Evolutionary conservation across 1,140 invertebrate genomes (phyloP).

Genomic region (Brachionus sp.): DNA sequence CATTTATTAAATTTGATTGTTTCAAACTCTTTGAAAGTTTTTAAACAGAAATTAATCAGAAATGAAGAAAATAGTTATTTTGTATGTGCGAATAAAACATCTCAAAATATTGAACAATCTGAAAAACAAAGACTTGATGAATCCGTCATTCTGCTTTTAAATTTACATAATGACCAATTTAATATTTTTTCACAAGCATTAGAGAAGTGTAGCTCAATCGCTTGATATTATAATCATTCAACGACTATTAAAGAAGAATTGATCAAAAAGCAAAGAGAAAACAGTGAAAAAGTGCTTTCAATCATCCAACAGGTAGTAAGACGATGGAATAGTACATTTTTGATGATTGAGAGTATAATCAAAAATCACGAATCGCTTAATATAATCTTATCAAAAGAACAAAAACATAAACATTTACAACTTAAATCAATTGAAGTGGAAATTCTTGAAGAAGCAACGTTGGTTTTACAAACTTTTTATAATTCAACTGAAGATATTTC

Average conservation of each 20-base stretch:
- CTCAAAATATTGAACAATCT: neutral
- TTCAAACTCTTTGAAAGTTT: neutral
- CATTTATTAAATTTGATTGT: conserved; percentile 22
- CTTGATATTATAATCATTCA: neutral
- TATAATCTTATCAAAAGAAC: neutral
- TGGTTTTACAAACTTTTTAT: too few species aligned
- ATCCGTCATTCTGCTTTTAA: neutral
- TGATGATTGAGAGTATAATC: neutral
- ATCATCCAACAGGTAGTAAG: neutral
- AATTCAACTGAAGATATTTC: too few species aligned
- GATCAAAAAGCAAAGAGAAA: neutral
- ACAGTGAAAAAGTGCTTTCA: neutral
- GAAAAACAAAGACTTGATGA: neutral
- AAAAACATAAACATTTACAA: neutral
- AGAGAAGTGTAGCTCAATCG: conserved; percentile 8
- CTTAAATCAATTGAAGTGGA: too few species aligned
- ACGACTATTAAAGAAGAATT: neutral
- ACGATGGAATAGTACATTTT: neutral
- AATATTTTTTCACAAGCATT: neutral
- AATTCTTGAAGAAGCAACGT: neutral
- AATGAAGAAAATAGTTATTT: neutral
- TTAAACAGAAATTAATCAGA: neutral
- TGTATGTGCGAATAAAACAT: neutral
- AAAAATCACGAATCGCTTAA: neutral
- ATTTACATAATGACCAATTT: neutral